phyloP scores from a whole-genome alignment of 2,797 vertebrate species.

The Naso thynnoides region DNA sequence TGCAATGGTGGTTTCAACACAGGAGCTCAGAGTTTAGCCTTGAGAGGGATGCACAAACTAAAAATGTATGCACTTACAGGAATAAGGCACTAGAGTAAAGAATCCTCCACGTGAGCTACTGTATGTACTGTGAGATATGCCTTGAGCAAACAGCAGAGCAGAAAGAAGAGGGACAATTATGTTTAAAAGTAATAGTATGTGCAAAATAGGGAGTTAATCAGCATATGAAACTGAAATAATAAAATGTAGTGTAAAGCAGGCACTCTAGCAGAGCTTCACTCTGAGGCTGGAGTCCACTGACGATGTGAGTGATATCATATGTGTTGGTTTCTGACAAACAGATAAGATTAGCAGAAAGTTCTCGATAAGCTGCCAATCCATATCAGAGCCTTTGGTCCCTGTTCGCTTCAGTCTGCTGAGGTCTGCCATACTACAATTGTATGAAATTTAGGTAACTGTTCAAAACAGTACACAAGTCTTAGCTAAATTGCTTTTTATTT shows the following conservation, averaged over 20 bases:
- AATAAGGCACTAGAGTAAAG: neutral
- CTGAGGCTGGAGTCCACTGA: neutral
- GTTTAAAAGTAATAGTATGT: too few relatives aligned
- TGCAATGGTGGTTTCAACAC: neutral
- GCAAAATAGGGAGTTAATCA: neutral
- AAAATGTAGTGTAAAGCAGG: neutral
- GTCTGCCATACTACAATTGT: neutral
- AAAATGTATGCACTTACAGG: slow-evolving; percentile 8
- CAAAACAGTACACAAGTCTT: neutral
- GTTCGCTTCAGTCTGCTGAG: neutral
- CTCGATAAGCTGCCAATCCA: neutral
- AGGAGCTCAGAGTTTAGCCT: neutral
- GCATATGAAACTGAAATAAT: neutral
- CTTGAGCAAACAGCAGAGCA: too few relatives aligned
- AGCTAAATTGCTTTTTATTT: neutral
- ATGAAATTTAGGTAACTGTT: neutral
- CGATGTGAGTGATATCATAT: neutral
- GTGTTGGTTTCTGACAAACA: neutral
- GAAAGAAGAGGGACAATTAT: neutral
- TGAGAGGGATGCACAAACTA: neutral
- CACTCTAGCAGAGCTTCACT: neutral
- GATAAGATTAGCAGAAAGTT: neutral
- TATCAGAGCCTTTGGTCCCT: neutral
- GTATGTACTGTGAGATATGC: neutral
- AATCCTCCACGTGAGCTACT: neutral